phyloP scores from a whole-genome alignment of 2,888 invertebrate genomes.

The Spodoptera littoralis region DNA sequence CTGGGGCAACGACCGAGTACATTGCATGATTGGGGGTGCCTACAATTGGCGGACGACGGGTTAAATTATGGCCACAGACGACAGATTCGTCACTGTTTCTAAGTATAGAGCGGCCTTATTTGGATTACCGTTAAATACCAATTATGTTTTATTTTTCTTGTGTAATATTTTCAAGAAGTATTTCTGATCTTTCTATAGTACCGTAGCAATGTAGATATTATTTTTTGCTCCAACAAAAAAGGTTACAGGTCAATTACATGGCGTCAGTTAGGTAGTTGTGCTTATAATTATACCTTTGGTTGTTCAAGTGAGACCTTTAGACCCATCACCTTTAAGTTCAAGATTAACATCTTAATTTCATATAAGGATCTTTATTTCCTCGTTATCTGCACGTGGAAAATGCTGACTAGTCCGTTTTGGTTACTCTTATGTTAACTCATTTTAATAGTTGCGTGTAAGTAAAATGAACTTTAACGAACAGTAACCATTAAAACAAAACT shows the following conservation, averaged over 20 bases:
- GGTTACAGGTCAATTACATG: conserved; percentile 2
- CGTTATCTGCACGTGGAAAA: no score
- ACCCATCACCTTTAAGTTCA: conserved; percentile 11
- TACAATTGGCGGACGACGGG: conserved; percentile 50
- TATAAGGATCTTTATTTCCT: no score
- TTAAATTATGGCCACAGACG: conserved; percentile 17
- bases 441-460: no score
- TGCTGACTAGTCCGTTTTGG: no score
- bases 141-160: not conserved
- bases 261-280: no score
- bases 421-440: no score
- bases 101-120: conserved; percentile 25
- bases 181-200: no score
- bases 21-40: conserved; percentile 65
- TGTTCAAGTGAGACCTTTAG: conserved; percentile 7
- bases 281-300: conserved; percentile 11
- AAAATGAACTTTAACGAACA: no score
- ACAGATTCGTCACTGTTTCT: conserved; percentile 13
- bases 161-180: no score
- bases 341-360: no score
- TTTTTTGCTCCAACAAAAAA: not conserved
- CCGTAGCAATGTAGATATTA: no score
- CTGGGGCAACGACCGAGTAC: conserved; percentile 66
- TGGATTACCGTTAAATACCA: not conserved
- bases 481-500: no score